Evolutionary conservation across 2,888 invertebrate species (phyloP), one percentile per base, ranked within the genome.

Genomic region (Chirona hameri): DNA sequence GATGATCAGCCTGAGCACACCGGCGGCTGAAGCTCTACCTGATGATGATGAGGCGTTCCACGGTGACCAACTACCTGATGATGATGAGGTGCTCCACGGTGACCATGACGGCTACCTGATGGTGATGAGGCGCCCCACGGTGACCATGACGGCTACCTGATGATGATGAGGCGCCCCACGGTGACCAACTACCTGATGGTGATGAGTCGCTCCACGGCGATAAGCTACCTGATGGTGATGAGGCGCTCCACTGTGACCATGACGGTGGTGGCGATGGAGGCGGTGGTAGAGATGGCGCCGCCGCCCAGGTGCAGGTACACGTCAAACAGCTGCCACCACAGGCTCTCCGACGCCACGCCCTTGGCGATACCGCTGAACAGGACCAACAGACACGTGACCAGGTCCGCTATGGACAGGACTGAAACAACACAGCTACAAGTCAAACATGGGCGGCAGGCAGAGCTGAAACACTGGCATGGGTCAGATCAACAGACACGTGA

Each of bases 91-190:
- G n/a, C n/a, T n/a, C n/a, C n/a, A n/a, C n/a, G n/a, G n/a, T n/a
- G n/a, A n/a, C n/a, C n/a, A n/a, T 69, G 65, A 69, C 65, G n/a
- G n/a, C n/a, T 24, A 69, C 65, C 65, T 69, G 65, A 69, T 69
- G 65, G 24, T 18, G 65, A 69, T 27, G 27, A 69, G 65, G 7
- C 65, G 7, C 65, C 27, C 65, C 10, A 69, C 27, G 65, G 65
- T 69, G 5, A 69, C 65, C 65, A 69, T 69, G 65, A 69, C 65
- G n/a, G 27, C 24, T 24, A 69, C 65, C 65, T 69, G 65, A 69
- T 69, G 65, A 27, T 18, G 65, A 69, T 27, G 27, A 69, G 65
- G 7, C 65, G 7, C 65, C 27, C 65, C 10, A 69, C 27, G 65
- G 65, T 69, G 5, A 69, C 65, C 65, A 69, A n/a, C n/a, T n/a